phyloP scores from a whole-genome alignment of 2,113 vertebrate genomes.

The Pycnonotus jocosus region DNA sequence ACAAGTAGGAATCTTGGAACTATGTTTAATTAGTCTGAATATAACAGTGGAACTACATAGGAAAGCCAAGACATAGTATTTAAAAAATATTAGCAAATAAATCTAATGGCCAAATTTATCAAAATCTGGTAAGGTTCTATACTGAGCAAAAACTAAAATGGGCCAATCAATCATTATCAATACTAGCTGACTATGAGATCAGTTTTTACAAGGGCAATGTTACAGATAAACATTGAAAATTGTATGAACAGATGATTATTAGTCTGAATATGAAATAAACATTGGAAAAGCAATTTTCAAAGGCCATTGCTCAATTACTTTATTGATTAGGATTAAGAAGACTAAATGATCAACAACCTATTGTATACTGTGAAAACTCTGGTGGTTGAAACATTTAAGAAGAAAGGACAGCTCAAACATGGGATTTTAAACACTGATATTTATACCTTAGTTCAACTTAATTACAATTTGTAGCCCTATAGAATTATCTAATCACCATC shows the following conservation, averaged over 20 bases:
- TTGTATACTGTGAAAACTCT: background rate
- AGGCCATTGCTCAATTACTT: background rate
- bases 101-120: constrained; percentile 29
- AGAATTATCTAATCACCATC: background rate
- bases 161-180: constrained; percentile 21
- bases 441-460: background rate
- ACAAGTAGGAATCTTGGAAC: background rate
- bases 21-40: background rate
- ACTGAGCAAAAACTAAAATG: constrained; percentile 15
- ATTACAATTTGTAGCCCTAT: background rate
- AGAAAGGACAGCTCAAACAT: background rate
- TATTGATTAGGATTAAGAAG: background rate
- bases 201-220: constrained; percentile 18
- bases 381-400: background rate
- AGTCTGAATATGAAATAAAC: background rate
- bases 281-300: background rate
- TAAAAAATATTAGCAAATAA: constrained; percentile 43
- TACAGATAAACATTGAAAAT: constrained; percentile 28
- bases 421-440: background rate
- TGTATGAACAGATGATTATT: background rate
- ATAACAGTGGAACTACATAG: background rate
- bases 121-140: constrained; percentile 23
- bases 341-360: background rate
- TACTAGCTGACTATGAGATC: background rate
- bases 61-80: background rate